A percentile compares a stretch with the other conserved stretches of the same genome.
Conservation (phyloP, 2,888 invertebrate species). For the Aphidoletes aphidimyza region DNA sequence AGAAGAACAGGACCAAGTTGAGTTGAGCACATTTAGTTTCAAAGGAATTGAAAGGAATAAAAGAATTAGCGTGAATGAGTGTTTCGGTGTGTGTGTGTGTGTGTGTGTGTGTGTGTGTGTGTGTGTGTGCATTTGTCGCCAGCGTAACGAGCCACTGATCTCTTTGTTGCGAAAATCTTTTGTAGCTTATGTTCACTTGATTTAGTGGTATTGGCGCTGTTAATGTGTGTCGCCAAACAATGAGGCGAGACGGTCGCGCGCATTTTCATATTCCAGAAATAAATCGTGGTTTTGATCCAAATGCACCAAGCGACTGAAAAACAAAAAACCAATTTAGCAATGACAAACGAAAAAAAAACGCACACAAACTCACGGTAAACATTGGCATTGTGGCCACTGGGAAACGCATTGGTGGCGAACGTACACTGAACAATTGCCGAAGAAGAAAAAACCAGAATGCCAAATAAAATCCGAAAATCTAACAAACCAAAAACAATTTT, state of each 20-base stretch:
- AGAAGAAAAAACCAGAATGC: too few species aligned
- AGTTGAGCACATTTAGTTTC: not conserved
- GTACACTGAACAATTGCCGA: too few species aligned
- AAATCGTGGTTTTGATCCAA: not conserved
- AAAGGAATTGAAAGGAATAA: constrained; percentile 7
- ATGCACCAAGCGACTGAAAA: not conserved
- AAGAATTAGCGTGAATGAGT: too few species aligned
- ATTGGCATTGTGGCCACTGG: too few species aligned
- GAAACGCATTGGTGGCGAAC: too few species aligned
- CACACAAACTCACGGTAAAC: not conserved
- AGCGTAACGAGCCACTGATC: too few species aligned
- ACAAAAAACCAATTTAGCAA: not conserved
- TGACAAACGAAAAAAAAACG: not conserved
- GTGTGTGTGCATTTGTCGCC: not conserved
- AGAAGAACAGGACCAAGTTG: not conserved
- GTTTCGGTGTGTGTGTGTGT: not conserved
- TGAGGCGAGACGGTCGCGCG: not conserved
- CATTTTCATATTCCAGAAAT: not conserved
- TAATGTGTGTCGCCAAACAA: not conserved
- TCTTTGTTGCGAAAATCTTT: too few species aligned
- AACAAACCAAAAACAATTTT: not conserved
- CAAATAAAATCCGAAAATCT: not conserved
- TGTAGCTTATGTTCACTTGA: not conserved
- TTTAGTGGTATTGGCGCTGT: not conserved
- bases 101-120: not conserved